Base-by-base conservation (phyloP, 2,888 invertebrate species). In the Idaea biselata region DNA sequence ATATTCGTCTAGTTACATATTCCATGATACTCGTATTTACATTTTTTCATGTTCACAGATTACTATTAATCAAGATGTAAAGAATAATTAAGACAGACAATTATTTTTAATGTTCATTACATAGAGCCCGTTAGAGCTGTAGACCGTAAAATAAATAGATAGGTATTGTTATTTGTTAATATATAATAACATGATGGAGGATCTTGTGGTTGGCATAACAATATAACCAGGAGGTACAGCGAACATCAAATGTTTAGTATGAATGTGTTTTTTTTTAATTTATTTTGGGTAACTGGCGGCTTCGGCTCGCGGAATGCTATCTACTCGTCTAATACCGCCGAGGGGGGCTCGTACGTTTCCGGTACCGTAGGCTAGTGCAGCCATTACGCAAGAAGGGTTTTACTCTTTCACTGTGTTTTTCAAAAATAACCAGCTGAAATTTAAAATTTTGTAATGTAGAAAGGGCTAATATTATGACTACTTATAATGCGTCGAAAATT, bases 71-170 rank as follows among this genome's bases (percentile, higher is more conserved):
- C 60, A 62, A 64, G 64, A 65, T 70, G n/a, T 69, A 76, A 25
- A 66, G 67, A 59, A 64, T 61, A 59, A 64, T 71, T 71, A 72
- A 58, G 68, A 61, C 64, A 62, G 63, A 66, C 64, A 70, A 74
- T 73, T 74, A 77, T 72, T 74, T 72, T 68, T 72, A 75, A 75
- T 77, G 67, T 72, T 63, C 59, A 68, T 65, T 68, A 67, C 66
- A 17, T 69, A 65, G 65, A 69, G 65, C 68, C 73, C 69, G 69
- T 67, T 74, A 77, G 72, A 65, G 69, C 74, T 68, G 61, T 69
- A 70, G 71, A 81, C 76, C 81, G 79, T 80, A 82, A 79, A 83
- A 78, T 82, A 81, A 81, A 84, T 78, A 81, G 74, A 74, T 77
- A 72, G 60, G 59, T 62, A 60, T 65, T 69, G 69, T 74, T 76